Evolutionary conservation across 2,113 vertebrate genomes (phyloP).

Genomic region (Azemiops feae): DNA sequence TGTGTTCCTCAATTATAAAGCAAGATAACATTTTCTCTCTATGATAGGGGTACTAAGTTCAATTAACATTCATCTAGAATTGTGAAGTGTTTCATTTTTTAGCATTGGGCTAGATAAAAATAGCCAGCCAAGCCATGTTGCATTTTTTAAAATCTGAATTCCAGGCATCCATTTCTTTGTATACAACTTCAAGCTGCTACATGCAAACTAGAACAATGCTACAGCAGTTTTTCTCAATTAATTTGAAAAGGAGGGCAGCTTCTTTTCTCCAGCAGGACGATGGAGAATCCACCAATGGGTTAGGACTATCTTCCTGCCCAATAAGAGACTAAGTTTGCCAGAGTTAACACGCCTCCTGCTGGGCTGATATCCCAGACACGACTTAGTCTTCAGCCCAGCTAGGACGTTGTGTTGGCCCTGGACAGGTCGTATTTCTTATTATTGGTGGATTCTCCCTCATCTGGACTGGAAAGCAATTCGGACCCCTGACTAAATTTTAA

Average conservation of each 20-base stretch:
- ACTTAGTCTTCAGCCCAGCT: no score
- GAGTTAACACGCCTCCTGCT: no score
- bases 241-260: not conserved
- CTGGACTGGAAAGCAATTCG: no score
- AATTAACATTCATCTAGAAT: not conserved
- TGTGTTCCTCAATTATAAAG: conserved; percentile 3
- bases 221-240: not conserved
- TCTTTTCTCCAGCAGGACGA: no score
- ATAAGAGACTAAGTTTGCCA: no score
- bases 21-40: not conserved
- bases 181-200: not conserved
- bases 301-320: no score
- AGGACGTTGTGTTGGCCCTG: no score
- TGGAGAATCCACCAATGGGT: no score
- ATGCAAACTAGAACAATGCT: not conserved
- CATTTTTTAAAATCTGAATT: not conserved
- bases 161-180: not conserved
- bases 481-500: no score
- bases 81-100: not conserved
- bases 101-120: not conserved
- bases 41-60: not conserved
- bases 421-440: no score
- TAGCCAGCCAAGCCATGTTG: not conserved
- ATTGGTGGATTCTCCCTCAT: no score
- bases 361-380: no score